These are phyloP conservation scores for Hypselothyrea guttata DNA, from an alignment of 2,888 invertebrate genomes.

Conservation along the genomic window DNA sequence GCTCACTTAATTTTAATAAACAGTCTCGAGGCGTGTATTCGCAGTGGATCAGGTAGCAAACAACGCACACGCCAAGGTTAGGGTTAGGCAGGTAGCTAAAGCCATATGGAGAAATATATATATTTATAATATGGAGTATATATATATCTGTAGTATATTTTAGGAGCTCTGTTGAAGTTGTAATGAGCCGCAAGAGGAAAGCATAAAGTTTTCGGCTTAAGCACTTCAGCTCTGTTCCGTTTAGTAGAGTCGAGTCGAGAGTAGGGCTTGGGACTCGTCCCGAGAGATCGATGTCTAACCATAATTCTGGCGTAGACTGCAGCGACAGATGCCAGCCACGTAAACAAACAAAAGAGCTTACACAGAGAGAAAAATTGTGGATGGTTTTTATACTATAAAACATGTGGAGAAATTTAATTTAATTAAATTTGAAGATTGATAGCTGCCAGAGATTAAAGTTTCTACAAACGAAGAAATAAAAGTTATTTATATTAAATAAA, in stretches of 20 bases:
- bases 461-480: too few species aligned
- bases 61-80: slow-evolving; percentile 32
- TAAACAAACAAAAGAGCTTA: slow-evolving; percentile 39
- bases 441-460: too few species aligned
- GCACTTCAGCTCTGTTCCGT: slow-evolving; percentile 26
- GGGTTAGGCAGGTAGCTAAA: neutral
- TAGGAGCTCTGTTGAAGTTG: slow-evolving; percentile 60
- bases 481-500: too few species aligned
- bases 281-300: slow-evolving; percentile 73
- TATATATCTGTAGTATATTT: slow-evolving; percentile 21
- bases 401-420: too few species aligned
- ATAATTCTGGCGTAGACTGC: slow-evolving; percentile 56
- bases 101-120: slow-evolving; percentile 14
- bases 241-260: too few species aligned
- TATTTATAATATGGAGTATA: neutral
- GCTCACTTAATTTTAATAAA: slow-evolving; percentile 73
- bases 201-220: slow-evolving; percentile 65
- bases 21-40: slow-evolving; percentile 59
- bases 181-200: slow-evolving; percentile 75
- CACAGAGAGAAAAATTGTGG: too few species aligned
- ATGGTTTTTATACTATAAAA: too few species aligned
- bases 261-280: slow-evolving; percentile 26
- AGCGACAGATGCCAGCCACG: slow-evolving; percentile 36
- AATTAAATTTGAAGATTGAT: too few species aligned
- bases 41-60: slow-evolving; percentile 16